A percentile compares a stretch with the other conserved stretches of the same genome.
Conservation (phyloP, 2,113 vertebrate genomes). For the Neomonachus schauinslandi region DNA sequence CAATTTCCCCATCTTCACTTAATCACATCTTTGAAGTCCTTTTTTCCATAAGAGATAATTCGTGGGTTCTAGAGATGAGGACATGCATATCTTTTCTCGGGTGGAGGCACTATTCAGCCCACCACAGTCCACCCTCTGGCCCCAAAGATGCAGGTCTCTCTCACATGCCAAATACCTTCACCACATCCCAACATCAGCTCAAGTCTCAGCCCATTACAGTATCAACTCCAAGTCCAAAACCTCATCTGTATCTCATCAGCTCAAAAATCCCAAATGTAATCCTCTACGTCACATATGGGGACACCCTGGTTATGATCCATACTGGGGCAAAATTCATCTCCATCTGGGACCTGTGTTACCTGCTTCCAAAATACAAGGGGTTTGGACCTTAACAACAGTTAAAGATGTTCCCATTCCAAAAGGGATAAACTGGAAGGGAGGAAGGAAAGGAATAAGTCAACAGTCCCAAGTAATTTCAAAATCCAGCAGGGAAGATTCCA, state of each 20-base stretch:
- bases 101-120: not conserved
- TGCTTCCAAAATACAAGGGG: not conserved
- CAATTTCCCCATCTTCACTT: not conserved
- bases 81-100: not conserved
- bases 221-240: not conserved
- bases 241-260: not conserved
- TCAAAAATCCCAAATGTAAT: not conserved
- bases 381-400: not conserved
- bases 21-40: not conserved
- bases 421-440: not conserved
- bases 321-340: not conserved
- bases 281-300: not conserved
- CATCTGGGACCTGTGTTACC: not conserved
- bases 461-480: not conserved
- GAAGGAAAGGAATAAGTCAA: not conserved
- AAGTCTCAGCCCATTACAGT: not conserved
- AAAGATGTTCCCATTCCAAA: not conserved
- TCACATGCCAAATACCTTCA: not conserved
- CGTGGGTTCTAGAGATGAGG: not conserved
- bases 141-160: not conserved
- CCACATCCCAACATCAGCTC: not conserved
- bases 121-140: not conserved
- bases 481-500: not conserved
- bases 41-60: not conserved
- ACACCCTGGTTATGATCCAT: not conserved